These are phyloP conservation scores for Hippoglossus hippoglossus DNA, from an alignment of 2,797 vertebrate genomes.

Conservation along the genomic window DNA sequence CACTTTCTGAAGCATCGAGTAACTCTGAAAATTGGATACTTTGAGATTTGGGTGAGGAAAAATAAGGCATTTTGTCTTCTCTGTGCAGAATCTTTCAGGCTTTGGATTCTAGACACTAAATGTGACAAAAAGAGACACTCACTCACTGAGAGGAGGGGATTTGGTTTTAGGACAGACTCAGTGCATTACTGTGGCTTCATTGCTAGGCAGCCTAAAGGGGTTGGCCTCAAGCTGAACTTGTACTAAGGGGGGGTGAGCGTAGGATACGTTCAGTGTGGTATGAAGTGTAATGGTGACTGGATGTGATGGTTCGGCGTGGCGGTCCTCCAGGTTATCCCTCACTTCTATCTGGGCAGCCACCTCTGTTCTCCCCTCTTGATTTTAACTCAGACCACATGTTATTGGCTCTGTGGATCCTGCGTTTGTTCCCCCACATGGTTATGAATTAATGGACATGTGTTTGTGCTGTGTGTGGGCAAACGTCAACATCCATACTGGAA, in stretches of 20 bases:
- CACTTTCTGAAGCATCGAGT: conserved; percentile 32
- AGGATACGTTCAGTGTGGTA: conserved; percentile 18
- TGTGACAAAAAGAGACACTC: conserved; percentile 23
- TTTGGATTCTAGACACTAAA: conserved; percentile 37
- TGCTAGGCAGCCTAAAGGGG: neutral
- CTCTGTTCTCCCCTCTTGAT: conserved; percentile 21
- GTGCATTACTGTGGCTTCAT: conserved; percentile 12
- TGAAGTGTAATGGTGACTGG: conserved; percentile 50
- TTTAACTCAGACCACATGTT: conserved; percentile 76
- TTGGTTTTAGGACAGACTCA: neutral
- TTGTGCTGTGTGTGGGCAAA: conserved; percentile 41
- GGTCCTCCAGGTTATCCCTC: conserved; percentile 53
- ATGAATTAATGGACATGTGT: conserved; percentile 26
- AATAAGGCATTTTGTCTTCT: conserved; percentile 11
- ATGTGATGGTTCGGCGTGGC: conserved; percentile 59
- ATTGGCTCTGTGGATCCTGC: conserved; percentile 17
- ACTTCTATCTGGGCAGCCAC: conserved; percentile 55
- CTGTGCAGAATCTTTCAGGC: neutral
- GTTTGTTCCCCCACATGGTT: conserved; percentile 25
- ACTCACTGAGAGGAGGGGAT: conserved; percentile 12
- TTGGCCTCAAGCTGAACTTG: conserved; percentile 47
- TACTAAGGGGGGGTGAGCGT: conserved; percentile 24
- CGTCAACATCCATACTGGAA: neutral
- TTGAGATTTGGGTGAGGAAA: neutral
- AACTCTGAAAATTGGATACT: conserved; percentile 26